Conservation (phyloP, 1,140 invertebrate genomes). For the Eufriesea mexicana region DNA sequence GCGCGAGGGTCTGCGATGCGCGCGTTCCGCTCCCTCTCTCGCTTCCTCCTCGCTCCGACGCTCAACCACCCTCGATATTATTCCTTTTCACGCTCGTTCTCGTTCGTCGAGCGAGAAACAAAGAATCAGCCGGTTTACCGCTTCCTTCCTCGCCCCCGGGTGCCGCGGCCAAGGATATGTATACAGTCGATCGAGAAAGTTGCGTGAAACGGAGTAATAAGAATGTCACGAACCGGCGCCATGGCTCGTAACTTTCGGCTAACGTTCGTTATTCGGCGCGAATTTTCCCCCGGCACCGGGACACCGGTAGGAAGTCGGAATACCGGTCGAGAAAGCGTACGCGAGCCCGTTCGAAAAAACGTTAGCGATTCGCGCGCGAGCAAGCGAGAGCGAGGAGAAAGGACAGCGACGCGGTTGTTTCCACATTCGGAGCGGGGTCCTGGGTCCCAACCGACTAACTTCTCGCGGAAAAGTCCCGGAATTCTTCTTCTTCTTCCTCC, state of each 20-base stretch:
- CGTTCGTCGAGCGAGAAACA: conserved; percentile 44
- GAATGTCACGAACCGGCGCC: not conserved
- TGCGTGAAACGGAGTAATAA: conserved; percentile 32
- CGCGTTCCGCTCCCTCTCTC: not conserved
- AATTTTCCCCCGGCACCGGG: too few relatives aligned
- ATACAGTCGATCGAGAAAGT: conserved; percentile 20
- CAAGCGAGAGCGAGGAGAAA: too few relatives aligned
- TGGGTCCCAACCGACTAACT: too few relatives aligned
- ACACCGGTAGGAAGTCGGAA: not conserved
- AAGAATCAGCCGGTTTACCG: conserved; percentile 35
- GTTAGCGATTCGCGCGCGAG: not conserved
- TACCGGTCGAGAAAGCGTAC: not conserved
- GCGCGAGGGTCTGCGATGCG: conserved; percentile 30
- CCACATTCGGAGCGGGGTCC: too few relatives aligned
- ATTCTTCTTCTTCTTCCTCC: too few relatives aligned
- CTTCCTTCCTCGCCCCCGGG: conserved; percentile 46
- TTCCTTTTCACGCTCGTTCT: conserved; percentile 66
- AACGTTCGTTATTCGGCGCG: not conserved
- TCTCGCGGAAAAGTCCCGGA: too few relatives aligned
- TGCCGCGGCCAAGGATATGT: not conserved
- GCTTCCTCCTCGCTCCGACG: conserved; percentile 43
- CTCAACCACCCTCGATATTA: conserved; percentile 52
- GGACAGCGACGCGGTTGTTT: not conserved
- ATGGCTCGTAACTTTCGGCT: conserved; percentile 1
- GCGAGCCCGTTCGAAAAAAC: not conserved